phyloP scores from a whole-genome alignment of 2,888 invertebrate genomes.

The Eristalis tenax region DNA sequence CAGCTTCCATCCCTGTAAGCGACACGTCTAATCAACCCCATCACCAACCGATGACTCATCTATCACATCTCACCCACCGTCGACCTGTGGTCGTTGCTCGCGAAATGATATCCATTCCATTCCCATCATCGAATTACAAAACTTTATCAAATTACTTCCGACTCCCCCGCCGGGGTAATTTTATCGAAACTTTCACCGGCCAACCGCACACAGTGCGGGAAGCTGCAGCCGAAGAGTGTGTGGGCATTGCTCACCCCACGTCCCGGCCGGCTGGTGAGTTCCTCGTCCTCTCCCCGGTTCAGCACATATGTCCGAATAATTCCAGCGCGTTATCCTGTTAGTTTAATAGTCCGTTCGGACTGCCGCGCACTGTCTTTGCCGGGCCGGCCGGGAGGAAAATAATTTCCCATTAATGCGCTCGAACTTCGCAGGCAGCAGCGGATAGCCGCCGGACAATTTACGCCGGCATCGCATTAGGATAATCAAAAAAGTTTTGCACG shows the following conservation, averaged over 20 bases:
- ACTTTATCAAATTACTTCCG: slow-evolving; percentile 33
- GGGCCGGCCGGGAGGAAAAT: not conserved
- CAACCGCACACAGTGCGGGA: not conserved
- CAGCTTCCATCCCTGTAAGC: not conserved
- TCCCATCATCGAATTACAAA: slow-evolving; percentile 25
- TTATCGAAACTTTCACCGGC: not conserved
- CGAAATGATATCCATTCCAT: slow-evolving; percentile 1
- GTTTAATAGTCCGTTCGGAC: slow-evolving; percentile 29
- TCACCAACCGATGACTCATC: not conserved
- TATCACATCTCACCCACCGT: not conserved
- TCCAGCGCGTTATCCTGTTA: slow-evolving; percentile 37
- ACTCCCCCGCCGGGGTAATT: not conserved
- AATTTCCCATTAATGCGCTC: slow-evolving; percentile 56
- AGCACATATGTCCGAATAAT: slow-evolving; percentile 20
- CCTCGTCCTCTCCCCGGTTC: not conserved
- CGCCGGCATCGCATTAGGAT: slow-evolving; percentile 55
- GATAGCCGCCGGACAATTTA: slow-evolving; percentile 35
- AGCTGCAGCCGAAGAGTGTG: not conserved
- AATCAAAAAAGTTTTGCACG: slow-evolving; percentile 67
- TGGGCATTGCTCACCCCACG: not conserved
- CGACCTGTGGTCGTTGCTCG: not conserved
- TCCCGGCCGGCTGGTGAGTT: not conserved
- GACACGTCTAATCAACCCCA: not conserved
- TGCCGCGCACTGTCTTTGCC: not conserved
- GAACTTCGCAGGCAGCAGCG: slow-evolving; percentile 10